Percentiles rank a stretch among this genome's conserved stretches.
Conservation (phyloP, 1,140 invertebrate genomes). For the Reticulitermes speratus region DNA sequence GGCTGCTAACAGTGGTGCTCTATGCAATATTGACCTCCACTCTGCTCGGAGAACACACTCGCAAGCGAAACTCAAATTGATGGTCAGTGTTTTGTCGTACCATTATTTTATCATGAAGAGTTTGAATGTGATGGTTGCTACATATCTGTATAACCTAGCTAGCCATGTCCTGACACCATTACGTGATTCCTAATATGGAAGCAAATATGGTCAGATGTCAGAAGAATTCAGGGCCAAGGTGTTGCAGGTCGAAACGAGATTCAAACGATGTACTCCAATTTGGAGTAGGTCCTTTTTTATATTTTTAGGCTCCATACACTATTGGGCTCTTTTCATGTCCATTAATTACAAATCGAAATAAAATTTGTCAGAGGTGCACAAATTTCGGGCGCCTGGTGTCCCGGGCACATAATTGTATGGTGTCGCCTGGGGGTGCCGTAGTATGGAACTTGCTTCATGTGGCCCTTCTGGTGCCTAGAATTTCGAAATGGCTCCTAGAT, state of each 20-base stretch:
- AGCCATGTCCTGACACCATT: neutral
- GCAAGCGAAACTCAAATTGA: neutral
- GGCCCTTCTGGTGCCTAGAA: too few species aligned
- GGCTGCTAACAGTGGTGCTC: neutral
- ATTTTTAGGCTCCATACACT: too few species aligned
- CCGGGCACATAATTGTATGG: too few species aligned
- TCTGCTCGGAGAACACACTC: neutral
- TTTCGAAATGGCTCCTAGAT: too few species aligned
- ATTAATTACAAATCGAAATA: too few species aligned
- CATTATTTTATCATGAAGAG: neutral
- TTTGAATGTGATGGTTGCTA: neutral
- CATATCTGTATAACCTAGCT: neutral
- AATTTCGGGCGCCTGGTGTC: too few species aligned
- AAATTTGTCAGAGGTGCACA: too few species aligned
- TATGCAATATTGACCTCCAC: neutral
- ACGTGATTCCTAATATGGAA: neutral
- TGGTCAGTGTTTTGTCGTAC: conserved; percentile 10
- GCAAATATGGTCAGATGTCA: neutral
- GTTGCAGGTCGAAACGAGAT: neutral
- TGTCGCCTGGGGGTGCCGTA: too few species aligned
- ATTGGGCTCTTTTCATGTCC: too few species aligned
- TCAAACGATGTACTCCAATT: neutral
- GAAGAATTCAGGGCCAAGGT: neutral
- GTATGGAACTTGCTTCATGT: too few species aligned
- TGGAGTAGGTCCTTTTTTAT: too few species aligned